phyloP scores from a whole-genome alignment of 2,888 invertebrate species.

The Octodonta nipae region DNA sequence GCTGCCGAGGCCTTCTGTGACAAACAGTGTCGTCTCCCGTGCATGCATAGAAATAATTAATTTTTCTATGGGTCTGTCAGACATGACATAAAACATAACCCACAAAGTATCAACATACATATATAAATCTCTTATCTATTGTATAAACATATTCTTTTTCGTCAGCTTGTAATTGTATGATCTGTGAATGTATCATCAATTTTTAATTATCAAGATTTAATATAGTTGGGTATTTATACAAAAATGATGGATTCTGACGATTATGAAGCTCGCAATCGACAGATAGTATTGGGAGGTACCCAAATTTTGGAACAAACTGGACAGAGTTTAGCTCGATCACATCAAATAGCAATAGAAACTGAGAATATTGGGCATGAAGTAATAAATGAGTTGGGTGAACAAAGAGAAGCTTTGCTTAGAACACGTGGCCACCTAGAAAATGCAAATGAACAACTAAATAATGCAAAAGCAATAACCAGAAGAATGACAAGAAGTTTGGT shows the following conservation, averaged over 20 bases:
- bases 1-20: too few species aligned
- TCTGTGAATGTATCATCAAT: too few species aligned
- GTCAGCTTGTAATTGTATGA: too few species aligned
- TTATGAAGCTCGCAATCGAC: slow-evolving; percentile 45
- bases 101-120: too few species aligned
- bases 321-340: slow-evolving; percentile 53
- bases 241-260: slow-evolving; percentile 18
- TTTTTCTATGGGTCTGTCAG: too few species aligned
- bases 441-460: slow-evolving; percentile 56
- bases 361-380: slow-evolving; percentile 68
- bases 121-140: too few species aligned
- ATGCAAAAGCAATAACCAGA: slow-evolving; percentile 49
- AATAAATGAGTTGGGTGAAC: slow-evolving; percentile 59
- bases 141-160: too few species aligned
- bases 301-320: slow-evolving; percentile 46
- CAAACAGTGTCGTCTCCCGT: too few species aligned
- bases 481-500: slow-evolving; percentile 55
- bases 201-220: too few species aligned
- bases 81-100: too few species aligned
- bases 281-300: slow-evolving; percentile 43
- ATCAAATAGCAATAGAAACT: slow-evolving; percentile 59
- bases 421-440: slow-evolving; percentile 52
- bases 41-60: too few species aligned
- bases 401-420: slow-evolving; percentile 58
- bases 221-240: too few species aligned